Conservation (phyloP, 2,797 vertebrate species). For the Pseudochirops cupreus region DNA sequence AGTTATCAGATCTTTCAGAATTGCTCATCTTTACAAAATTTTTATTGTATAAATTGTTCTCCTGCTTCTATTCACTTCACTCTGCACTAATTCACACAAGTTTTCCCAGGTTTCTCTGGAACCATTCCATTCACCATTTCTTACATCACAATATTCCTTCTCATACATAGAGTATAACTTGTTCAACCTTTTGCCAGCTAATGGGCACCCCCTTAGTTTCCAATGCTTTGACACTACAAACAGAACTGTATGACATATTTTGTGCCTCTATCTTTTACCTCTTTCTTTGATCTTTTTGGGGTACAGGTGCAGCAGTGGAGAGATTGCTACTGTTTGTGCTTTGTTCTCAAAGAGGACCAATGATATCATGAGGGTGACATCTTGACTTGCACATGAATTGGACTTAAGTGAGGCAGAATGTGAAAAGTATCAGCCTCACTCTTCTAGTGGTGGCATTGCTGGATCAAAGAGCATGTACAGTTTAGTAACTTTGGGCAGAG, state of each 20-base stretch:
- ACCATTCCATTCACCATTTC: no score
- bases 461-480: background rate
- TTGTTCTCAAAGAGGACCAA: background rate
- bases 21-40: no score
- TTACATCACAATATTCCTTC: background rate
- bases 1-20: no score
- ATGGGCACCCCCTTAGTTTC: background rate
- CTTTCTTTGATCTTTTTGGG: background rate
- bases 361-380: background rate
- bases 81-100: no score
- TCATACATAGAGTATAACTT: background rate
- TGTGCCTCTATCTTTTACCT: background rate
- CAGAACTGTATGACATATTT: background rate
- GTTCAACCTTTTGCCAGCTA: background rate
- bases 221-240: background rate
- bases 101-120: no score
- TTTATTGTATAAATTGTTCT: no score
- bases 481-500: background rate
- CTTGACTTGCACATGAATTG: background rate
- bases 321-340: no score
- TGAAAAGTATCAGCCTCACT: background rate
- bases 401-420: background rate
- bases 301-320: background rate
- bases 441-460: background rate
- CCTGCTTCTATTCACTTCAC: no score